Base-by-base conservation (phyloP, 2,888 invertebrate genomes). In the Pseudoips prasinana region DNA sequence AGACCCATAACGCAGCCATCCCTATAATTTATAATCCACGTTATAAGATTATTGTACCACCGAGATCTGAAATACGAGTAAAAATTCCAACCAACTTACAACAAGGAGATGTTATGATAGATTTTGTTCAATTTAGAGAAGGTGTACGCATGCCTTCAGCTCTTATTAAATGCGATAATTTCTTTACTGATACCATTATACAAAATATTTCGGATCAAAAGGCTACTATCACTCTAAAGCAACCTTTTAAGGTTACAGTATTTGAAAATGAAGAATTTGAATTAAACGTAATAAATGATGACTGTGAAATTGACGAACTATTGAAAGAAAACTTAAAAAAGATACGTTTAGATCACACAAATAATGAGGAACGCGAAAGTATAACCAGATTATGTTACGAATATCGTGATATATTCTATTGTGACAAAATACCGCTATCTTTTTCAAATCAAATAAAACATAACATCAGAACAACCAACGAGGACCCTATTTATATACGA, bases 381-480 rank as follows among this genome's bases (percentile, higher is more conserved):
- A 42, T 63, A 18, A 14, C 25, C 19, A 31, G 46, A 28, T 24
- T 59, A n/a, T 49, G 53, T 22, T 22, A 25, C 4, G 33, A 62
- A 42, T 61, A 42, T 46, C 28, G 41, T 7, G 57, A 65, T 26
- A 50, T 65, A 29, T 61, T 66, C 39, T 46, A 58, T 33, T 40
- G 36, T 9, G 61, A 60, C 10, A 37, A 49, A 10, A 37, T 58
- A 11, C 42, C 47, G 0, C 37, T 65, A 11, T 38, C 48, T 2
- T 40, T 39, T 18, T 54, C 58, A 14, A 46, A 58, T 30, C 5
- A 40, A n/a, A 39, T 65, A 3, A 52, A 48, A 34, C 71, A 73
- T 24, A 37, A 59, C 34, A 73, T 77, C 8, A 40, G 39, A 8
- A 17, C 18, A 2, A 18, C 5, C 24, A 18, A 27, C 9, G 18